Evolutionary conservation across 2,113 vertebrate genomes (phyloP).

Genomic region (Microcebus griseorufus): DNA sequence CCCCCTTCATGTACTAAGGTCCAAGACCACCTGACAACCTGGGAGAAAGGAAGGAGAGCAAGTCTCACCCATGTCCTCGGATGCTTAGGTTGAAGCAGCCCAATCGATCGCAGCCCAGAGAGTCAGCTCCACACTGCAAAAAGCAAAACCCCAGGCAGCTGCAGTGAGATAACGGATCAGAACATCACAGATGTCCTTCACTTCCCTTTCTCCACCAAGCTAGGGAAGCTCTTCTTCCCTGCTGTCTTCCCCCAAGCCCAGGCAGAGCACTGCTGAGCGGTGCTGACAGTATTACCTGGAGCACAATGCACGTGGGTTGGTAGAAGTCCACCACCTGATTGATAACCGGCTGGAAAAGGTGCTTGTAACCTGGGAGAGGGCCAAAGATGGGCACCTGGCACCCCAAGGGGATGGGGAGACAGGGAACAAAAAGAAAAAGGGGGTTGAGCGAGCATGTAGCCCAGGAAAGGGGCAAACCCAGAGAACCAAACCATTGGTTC

Average conservation of each 20-base stretch:
- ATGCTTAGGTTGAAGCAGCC: constrained; percentile 99
- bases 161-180: not conserved
- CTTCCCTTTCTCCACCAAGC: not conserved
- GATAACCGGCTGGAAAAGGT: constrained; percentile 98
- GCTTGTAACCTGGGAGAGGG: constrained; percentile 93
- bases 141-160: constrained; percentile 18
- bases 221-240: not conserved
- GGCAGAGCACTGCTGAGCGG: not conserved
- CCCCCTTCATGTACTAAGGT: not conserved
- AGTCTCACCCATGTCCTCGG: constrained; percentile 96
- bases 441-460: constrained; percentile 51
- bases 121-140: constrained; percentile 96
- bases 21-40: constrained; percentile 4
- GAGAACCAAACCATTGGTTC: constrained; percentile 46
- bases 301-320: constrained; percentile 97
- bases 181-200: not conserved
- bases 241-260: not conserved
- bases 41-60: not conserved
- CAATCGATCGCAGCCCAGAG: constrained; percentile 95
- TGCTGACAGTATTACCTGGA: constrained; percentile 89
- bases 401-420: constrained; percentile 64
- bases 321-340: constrained; percentile 99
- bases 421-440: constrained; percentile 57
- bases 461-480: constrained; percentile 62
- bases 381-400: constrained; percentile 71